Evolutionary conservation across 2,888 invertebrate species (phyloP).

Genomic region (Candidula unifasciata): DNA sequence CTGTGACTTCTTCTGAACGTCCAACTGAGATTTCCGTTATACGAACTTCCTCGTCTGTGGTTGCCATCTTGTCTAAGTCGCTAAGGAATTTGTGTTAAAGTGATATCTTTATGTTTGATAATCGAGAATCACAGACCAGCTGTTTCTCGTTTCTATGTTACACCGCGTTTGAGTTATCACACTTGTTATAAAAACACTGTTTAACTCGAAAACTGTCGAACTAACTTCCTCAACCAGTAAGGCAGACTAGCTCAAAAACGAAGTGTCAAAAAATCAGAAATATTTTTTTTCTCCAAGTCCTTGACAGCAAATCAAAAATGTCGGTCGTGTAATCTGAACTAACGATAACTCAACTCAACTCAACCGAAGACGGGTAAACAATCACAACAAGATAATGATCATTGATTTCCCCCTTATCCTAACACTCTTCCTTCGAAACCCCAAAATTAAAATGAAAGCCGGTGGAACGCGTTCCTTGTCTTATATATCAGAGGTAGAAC

Average conservation of each 20-base stretch:
- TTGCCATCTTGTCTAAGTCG: constrained; percentile 10
- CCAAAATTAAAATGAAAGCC: constrained; percentile 4
- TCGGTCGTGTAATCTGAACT: no score
- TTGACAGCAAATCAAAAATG: no score
- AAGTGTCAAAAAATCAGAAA: no score
- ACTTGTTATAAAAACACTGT: neutral
- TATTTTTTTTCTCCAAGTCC: no score
- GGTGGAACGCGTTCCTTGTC: neutral
- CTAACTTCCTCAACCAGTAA: neutral
- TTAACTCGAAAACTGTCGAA: neutral
- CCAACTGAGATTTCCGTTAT: constrained; percentile 41
- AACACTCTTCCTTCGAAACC: constrained; percentile 25
- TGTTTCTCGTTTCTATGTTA: neutral
- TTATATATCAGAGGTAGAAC: neutral
- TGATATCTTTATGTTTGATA: neutral
- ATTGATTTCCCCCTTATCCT: neutral
- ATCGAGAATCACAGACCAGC: neutral
- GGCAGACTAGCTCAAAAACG: neutral
- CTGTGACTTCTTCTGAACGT: constrained; percentile 9
- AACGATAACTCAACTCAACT: no score
- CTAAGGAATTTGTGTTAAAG: neutral
- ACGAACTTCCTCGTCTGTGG: constrained; percentile 34
- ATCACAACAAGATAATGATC: no score
- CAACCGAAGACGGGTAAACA: no score
- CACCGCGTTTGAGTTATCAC: neutral